Base-by-base conservation (phyloP, 2,113 vertebrate species). In the Rhinogobius similis region DNA sequence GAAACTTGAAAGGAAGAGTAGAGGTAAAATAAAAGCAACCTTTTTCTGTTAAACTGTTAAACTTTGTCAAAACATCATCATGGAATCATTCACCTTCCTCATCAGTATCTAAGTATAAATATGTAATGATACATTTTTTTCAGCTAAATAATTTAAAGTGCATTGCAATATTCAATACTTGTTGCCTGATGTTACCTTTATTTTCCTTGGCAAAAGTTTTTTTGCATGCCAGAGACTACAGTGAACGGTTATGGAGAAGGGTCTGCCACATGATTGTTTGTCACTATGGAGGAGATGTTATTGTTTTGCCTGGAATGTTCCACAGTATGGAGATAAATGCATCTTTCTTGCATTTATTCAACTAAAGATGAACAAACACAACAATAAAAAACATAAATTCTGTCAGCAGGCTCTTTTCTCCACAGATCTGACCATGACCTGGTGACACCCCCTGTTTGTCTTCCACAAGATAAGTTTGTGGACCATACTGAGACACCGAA, bases 1-100 rank as follows among this genome's bases (percentile, higher is more conserved):
- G 77, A 65, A 58, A 56, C 67, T 65, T 63, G 43, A 36, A 7
- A 58, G 73, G 66, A 29, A 23, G 61, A 72, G 53, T 29, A 76
- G 26, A 65, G 59, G 46, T n/a, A 2, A 50, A 50, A 50, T 50
- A n/a, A 50, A 50, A 21, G 8, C 46, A 50, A 50, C 2, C 32
- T 36, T 36, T 36, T n/a, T 0, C 2, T 21, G 8, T 50, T 21
- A n/a, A 20, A 50, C n/a, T n/a, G n/a, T n/a, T n/a, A n/a, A n/a
- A n/a, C n/a, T n/a, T n/a, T n/a, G n/a, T n/a, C n/a, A n/a, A n/a
- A n/a, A n/a, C n/a, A n/a, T n/a, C n/a, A n/a, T n/a, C n/a, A n/a
- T n/a, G n/a, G 43, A 43, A 16, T 18, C 43, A 44, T 44, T 44
- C 13, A 44, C 13, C 43, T 18, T 1, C 4, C 16, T 18, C 4